Conservation (phyloP, 2,888 invertebrate species). For the Eristalis arbustorum region DNA sequence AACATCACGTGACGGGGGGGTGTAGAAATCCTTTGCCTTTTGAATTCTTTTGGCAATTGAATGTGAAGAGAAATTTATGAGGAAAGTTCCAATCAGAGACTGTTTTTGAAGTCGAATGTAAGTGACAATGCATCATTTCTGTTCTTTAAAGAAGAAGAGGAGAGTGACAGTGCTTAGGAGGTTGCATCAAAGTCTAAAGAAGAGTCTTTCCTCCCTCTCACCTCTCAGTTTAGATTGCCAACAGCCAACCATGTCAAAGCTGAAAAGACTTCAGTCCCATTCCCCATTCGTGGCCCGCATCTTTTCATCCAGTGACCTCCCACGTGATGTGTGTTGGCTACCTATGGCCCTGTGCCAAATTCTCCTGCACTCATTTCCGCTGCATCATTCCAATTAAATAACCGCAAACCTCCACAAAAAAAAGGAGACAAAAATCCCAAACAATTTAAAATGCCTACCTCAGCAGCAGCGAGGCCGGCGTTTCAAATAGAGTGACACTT, state of each 20-base stretch:
- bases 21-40: too few species aligned
- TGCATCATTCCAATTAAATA: constrained; percentile 62
- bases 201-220: not conserved
- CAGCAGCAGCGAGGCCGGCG: not conserved
- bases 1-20: not conserved
- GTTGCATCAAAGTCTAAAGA: too few species aligned
- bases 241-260: not conserved
- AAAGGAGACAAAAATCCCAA: not conserved
- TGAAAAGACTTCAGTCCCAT: not conserved
- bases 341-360: constrained; percentile 46
- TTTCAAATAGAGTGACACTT: constrained; percentile 43
- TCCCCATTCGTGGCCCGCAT: not conserved
- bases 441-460: constrained; percentile 44
- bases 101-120: too few species aligned
- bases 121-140: too few species aligned
- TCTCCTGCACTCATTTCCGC: constrained; percentile 29
- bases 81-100: too few species aligned
- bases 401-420: constrained; percentile 22
- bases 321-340: not conserved
- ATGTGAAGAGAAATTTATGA: too few species aligned
- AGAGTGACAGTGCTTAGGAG: too few species aligned
- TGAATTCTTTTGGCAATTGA: too few species aligned
- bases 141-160: too few species aligned
- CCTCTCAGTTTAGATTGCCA: not conserved
- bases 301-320: not conserved